phyloP scores from a whole-genome alignment of 2,888 invertebrate genomes.

The Neoscelio sp. region DNA sequence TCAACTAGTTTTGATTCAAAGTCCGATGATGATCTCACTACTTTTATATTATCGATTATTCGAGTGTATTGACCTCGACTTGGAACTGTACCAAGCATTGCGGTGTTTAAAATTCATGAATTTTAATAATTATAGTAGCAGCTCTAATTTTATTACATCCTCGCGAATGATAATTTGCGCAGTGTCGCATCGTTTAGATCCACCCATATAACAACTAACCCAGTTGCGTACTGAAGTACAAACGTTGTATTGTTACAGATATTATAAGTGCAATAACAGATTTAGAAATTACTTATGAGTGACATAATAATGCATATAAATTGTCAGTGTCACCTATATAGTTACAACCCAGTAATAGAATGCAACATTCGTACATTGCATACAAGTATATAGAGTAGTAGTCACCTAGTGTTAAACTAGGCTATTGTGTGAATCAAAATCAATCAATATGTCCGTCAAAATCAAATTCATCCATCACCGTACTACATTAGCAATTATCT shows the following conservation, averaged over 20 bases:
- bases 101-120: conserved; percentile 27
- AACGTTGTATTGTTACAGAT: conserved; percentile 24
- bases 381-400: neutral
- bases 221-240: conserved; percentile 40
- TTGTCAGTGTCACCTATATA: conserved; percentile 5
- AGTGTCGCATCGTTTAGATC: conserved; percentile 39
- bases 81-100: conserved; percentile 31
- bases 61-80: conserved; percentile 18
- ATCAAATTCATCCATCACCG: neutral
- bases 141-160: conserved; percentile 31
- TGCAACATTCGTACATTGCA: neutral
- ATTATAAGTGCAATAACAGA: conserved; percentile 48
- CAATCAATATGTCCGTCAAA: neutral
- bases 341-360: conserved; percentile 9
- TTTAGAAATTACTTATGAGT: conserved; percentile 40
- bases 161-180: conserved; percentile 30
- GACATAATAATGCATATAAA: conserved; percentile 45
- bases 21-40: conserved; percentile 17
- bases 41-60: conserved; percentile 32
- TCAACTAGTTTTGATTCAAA: conserved; percentile 10
- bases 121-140: conserved; percentile 30
- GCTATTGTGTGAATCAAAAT: neutral
- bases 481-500: too few relatives aligned
- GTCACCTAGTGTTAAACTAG: neutral
- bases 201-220: conserved; percentile 26